phyloP scores from a whole-genome alignment of 2,797 vertebrate species.

The Onychomys arenicola region DNA sequence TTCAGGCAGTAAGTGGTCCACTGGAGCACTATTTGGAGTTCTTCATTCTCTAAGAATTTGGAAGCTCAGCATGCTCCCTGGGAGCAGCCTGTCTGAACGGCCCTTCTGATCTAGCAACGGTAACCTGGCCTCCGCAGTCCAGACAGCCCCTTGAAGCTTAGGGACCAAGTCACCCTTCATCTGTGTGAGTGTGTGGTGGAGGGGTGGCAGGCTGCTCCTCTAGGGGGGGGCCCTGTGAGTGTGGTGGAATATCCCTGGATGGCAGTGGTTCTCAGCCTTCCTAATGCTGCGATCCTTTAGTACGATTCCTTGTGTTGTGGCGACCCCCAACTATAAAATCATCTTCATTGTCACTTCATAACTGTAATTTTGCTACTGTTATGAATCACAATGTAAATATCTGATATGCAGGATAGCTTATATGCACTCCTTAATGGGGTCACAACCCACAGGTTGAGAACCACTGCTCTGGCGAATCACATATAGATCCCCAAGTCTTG shows the following conservation, averaged over 20 bases:
- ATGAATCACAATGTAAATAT: background rate
- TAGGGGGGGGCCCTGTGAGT: background rate
- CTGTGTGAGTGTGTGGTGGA: background rate
- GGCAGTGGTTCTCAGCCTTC: background rate
- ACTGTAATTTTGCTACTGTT: background rate
- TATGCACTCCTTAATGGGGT: background rate
- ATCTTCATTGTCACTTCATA: background rate
- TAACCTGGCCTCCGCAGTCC: background rate
- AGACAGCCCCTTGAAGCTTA: background rate
- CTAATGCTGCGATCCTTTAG: background rate
- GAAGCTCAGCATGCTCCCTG: background rate
- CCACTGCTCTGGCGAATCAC: background rate
- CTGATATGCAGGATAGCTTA: background rate
- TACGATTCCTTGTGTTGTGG: background rate
- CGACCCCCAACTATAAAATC: background rate
- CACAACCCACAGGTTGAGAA: background rate
- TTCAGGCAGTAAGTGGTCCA: background rate
- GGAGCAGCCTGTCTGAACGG: background rate
- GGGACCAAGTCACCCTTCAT: background rate
- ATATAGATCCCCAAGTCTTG: background rate
- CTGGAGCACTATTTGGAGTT: background rate
- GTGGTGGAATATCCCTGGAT: background rate
- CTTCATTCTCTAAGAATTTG: background rate
- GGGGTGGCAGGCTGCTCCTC: background rate
- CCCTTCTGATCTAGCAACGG: background rate